Evolutionary conservation across 2,888 invertebrate species (phyloP), one percentile per base, ranked within the genome.

Genomic region (Acleris laterana): DNA sequence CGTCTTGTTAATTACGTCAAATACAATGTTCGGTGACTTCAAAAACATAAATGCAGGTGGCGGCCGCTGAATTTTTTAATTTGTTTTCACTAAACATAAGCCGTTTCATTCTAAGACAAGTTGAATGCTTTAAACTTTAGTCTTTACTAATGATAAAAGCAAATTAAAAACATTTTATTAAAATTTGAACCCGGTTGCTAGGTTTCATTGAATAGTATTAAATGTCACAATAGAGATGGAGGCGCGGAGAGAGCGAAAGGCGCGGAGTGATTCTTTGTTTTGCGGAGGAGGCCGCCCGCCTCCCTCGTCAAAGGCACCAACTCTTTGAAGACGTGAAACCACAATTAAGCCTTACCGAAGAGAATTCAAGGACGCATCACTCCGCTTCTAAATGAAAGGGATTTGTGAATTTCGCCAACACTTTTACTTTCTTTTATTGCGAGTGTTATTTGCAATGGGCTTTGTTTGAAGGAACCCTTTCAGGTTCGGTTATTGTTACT

Each of bases 261-360:
- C 62, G 75, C 73, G 76, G 71, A 80, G 76, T 73, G 74, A 81
- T 78, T 80, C 83, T 88, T 89, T 88, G 88, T 89, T 86, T 87
- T 80, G 77, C 71, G 74, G 76, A 72, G 72, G 74, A 74, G 74
- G 72, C 74, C 72, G 75, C 73, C 76, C 74, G 73, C 72, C 78
- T 74, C 74, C 71, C 73, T 73, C 77, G 76, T 88, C 88, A 87
- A 90, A 89, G 85, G 83, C 80, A 71, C 80, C 84, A 90, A 90
- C 90, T 91, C 90, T 91, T 91, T 90, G 90, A 88, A 90, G 89
- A 84, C 82, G 84, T 79, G 81, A 87, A 88, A 88, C 88, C 89
- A 88, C 90, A 91, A 91, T 90, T 89, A 89, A 90, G 86, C 87
- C 87, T 90, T 85, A 82, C 90, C 85, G 79, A 81, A 80, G 82